Percentiles rank a stretch among this genome's conserved stretches.
These are phyloP conservation scores for Glossophaga mutica DNA, from an alignment of 2,797 vertebrate species.

Conservation along the genomic window DNA sequence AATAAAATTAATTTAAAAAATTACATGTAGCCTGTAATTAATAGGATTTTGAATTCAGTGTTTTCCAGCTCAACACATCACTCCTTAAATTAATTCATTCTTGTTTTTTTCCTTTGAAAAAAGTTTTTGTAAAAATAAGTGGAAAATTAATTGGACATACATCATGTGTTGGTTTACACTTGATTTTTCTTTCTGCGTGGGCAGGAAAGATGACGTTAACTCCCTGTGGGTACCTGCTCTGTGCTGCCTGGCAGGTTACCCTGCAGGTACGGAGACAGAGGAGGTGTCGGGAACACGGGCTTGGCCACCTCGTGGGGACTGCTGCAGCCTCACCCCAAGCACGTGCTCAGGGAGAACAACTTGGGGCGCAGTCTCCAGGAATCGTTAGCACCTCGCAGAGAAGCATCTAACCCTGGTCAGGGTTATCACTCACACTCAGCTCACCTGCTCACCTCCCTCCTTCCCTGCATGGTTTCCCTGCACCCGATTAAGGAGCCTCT, in stretches of 20 bases:
- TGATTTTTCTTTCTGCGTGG: neutral
- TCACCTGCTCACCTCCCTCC: neutral
- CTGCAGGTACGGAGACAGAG: neutral
- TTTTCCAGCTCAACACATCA: constrained; percentile 35
- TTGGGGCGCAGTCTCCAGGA: neutral
- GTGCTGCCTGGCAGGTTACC: neutral
- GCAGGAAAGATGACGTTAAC: neutral
- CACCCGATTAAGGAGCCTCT: neutral
- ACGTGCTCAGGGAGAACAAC: neutral
- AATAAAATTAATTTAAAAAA: constrained; percentile 57
- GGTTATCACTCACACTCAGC: neutral
- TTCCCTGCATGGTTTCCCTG: neutral
- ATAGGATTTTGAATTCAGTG: constrained; percentile 47
- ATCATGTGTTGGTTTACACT: neutral
- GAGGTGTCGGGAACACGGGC: neutral
- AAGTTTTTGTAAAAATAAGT: constrained; percentile 35
- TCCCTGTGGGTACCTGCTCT: neutral
- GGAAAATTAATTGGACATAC: neutral
- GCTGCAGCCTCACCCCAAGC: neutral
- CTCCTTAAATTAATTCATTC: constrained; percentile 45
- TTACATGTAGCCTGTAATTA: constrained; percentile 45
- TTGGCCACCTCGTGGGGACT: neutral
- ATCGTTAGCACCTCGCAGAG: neutral
- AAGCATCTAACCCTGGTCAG: neutral
- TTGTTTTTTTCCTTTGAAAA: neutral